Base-by-base conservation (phyloP, 2,113 vertebrate genomes). In the Nettapus auritus region DNA sequence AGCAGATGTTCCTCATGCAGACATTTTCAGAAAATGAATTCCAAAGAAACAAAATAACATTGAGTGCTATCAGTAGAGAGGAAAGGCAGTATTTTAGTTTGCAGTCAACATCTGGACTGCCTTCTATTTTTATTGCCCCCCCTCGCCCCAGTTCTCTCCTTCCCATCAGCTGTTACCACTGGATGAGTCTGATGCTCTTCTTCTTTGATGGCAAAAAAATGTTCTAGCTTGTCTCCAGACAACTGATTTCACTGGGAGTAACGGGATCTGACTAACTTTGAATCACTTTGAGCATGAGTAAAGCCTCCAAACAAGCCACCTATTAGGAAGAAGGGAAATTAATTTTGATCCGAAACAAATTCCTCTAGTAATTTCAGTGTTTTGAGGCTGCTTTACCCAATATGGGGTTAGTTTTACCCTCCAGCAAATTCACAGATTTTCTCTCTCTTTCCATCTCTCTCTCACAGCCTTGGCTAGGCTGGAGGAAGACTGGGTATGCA, bases 1-100 rank as follows among this genome's bases (percentile, higher is more conserved):
- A 98, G 95, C 98, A 98, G 98, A 98, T 98, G 98, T 98, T 98
- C 95, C 95, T 94, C 68, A 97, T 94, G 96, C 97, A 97, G 97
- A 95, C 96, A 96, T 95, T 97, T 97, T 97, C 97, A 97, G 84
- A 63, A 94, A 97, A 97, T 31, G 90, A 97, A 97, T 94, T 98
- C 94, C 91, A 96, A 96, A 91, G 94, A 96, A 96, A 95, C 89
- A 95, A 95, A 97, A 94, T 95, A 96, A 85, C 85, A 94, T 93
- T 96, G 56, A 0, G 75, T 33, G 44, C 70, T 13, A 76, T 81
- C 57, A 66, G 78, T 85, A 87, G 77, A 91, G 75, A 79, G 82
- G 89, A 92, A 92, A 85, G 52, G 73, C 78, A 88, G 67, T 83
- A 89, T 89, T 89, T 64, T 50, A 69, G 67, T 59, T 73, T 76